Percentiles rank a stretch among this genome's conserved stretches.
These are phyloP conservation scores for Calephelis nemesis DNA, from an alignment of 1,140 invertebrate species.

Conservation along the genomic window DNA sequence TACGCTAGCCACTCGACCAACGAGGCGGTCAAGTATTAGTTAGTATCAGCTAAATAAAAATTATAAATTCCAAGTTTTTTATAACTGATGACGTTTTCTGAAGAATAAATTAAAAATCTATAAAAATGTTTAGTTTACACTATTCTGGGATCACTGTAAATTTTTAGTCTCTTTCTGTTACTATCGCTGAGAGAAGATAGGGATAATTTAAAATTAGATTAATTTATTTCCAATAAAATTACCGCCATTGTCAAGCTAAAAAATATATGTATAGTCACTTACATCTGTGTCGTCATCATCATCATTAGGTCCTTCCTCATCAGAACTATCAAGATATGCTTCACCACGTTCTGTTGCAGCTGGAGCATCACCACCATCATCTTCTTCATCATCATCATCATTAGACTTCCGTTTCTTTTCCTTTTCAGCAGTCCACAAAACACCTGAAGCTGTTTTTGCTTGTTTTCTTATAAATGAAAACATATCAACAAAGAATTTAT, in stretches of 20 bases:
- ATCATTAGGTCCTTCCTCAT: conserved; percentile 89
- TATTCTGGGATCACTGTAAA: too few species aligned
- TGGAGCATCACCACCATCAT: conserved; percentile 82
- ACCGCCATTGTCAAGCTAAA: neutral
- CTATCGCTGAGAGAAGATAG: too few species aligned
- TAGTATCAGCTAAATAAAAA: too few species aligned
- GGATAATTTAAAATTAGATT: too few species aligned
- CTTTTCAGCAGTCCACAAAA: conserved; percentile 60
- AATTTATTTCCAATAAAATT: too few species aligned
- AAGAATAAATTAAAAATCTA: too few species aligned
- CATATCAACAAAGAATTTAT: conserved; percentile 82
- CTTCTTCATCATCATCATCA: conserved; percentile 78
- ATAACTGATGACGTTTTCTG: too few species aligned
- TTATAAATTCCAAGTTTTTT: too few species aligned
- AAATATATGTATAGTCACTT: conserved; percentile 33
- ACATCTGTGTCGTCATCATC: conserved; percentile 80
- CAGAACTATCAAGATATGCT: conserved; percentile 84
- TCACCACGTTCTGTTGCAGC: conserved; percentile 80
- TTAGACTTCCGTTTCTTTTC: conserved; percentile 54
- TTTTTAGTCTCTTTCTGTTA: too few species aligned
- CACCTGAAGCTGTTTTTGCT: conserved; percentile 59
- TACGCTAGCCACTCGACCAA: too few species aligned
- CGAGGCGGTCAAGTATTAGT: too few species aligned
- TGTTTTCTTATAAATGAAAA: conserved; percentile 80
- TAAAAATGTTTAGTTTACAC: too few species aligned